Percentiles rank a stretch among this genome's conserved stretches.
These are phyloP conservation scores for Rhagonycha fulva DNA, from an alignment of 2,888 invertebrate genomes.

Conservation along the genomic window DNA sequence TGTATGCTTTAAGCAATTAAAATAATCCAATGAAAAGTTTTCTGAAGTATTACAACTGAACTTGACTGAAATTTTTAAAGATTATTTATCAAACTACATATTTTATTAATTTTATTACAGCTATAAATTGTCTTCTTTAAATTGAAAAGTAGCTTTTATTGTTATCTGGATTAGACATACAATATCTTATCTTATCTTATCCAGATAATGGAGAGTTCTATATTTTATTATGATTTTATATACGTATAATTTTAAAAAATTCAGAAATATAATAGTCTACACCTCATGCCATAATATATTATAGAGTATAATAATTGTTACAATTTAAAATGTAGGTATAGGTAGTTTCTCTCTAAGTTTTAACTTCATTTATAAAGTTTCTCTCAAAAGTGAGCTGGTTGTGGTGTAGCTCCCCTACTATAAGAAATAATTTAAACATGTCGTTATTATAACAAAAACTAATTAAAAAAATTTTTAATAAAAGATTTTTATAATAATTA, in stretches of 20 bases:
- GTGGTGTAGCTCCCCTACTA: too few relatives aligned
- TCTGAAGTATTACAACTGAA: not conserved
- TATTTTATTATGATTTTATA: not conserved
- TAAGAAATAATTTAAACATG: too few relatives aligned
- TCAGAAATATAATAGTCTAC: not conserved
- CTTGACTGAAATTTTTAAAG: not conserved
- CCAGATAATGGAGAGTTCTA: not conserved
- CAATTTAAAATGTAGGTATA: too few relatives aligned
- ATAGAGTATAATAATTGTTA: too few relatives aligned
- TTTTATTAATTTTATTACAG: not conserved
- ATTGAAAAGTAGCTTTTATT: not conserved
- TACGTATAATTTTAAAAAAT: not conserved
- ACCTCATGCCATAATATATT: too few relatives aligned
- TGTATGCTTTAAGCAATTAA: not conserved
- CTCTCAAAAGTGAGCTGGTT: too few relatives aligned
- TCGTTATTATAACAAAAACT: too few relatives aligned
- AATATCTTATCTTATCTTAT: not conserved
- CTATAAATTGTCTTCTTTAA: not conserved
- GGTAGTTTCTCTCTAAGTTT: too few relatives aligned
- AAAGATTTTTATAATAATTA: too few relatives aligned
- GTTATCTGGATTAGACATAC: not conserved
- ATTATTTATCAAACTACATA: not conserved
- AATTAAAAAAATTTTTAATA: too few relatives aligned
- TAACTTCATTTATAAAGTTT: too few relatives aligned
- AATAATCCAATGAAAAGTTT: not conserved